Evolutionary conservation across 64 coral and sea anemone species (phyloP), one percentile per base, ranked within the genome.

Genomic region (Anthopleura sola): DNA sequence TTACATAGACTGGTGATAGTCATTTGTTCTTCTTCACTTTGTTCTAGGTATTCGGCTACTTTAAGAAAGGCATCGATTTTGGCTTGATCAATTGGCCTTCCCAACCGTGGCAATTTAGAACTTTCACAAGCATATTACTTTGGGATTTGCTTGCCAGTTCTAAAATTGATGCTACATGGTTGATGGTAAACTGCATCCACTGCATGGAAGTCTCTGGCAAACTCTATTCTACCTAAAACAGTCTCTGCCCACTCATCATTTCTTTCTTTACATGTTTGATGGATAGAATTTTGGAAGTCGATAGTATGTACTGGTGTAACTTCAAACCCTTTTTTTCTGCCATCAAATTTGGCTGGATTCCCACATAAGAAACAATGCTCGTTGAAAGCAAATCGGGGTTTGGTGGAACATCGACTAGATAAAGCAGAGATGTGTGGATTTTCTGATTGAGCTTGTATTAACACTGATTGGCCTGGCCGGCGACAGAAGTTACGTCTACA

Each of bases 21-120:
- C 14, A 91, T 19, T 47, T 91, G 89, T 38, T 91, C 75, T 4
- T 91, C 89, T 1, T 91, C 83, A 26, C 79, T 86, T 78, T 91
- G 68, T 47, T 85, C 49, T 44, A 91, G 76, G 78, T 48, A 91
- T 7, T 48, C 39, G 38, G 77, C 36, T 12, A 85, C 81, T 13
- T 40, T 55, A 4, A 58, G 46, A 6, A 90, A 90, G 20, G 49
- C 88, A 15, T 40, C 81, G 8, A 21, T 90, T 17, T 33, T 32
- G 19, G 75, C 47, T 75, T 84, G 8, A 55, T 84, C 81, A 54
- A 38, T 16, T 38, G 90, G 90, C 4, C 78, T 76, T 11, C 75
- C 85, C n/a, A n/a, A n/a, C n/a, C n/a, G n/a, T n/a, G n/a, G n/a
- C n/a, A n/a, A n/a, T n/a, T n/a, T 13, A 75, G 47, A 83, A 44